Base-by-base conservation (phyloP, 2,888 invertebrate species). In the Himalopsyche anomala region DNA sequence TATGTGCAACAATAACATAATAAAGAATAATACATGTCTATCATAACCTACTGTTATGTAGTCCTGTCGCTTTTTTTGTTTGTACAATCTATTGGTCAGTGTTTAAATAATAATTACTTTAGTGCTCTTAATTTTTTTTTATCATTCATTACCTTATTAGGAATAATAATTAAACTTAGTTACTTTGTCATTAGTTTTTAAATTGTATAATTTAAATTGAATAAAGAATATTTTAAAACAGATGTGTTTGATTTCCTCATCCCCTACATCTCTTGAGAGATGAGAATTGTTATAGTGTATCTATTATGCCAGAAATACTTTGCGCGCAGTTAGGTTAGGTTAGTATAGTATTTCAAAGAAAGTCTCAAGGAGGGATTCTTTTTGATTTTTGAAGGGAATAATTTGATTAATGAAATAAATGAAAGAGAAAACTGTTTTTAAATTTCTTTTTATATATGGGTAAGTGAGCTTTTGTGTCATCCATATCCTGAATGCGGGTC, bases 131-230 rank as follows among this genome's bases (percentile, higher is more conserved):
- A 74, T 36, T 38, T 38, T 74, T 74, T 51, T 74, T 74, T 74
- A 74, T 74, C 74, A 74, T 74, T 69, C 74, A 74, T 74, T 36
- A 74, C 15, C 36, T 36, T 74, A 36, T 12, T 74, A 74, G 19
- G 74, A 36, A 74, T 74, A 74, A 36, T 74, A 38, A 36, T 36
- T 74, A 74, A 74, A 74, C 74, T 74, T 38, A 74, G 74, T 74
- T 74, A 74, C 36, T 74, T 74, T 74, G 74, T 74, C 74, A 74
- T 74, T 74, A 74, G 74, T 74, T 28, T 74, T 74, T 74, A 74
- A 74, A 74, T 74, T 74, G 74, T 74, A 74, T 74, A 74, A 74
- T 74, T 74, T 74, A 74, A 74, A 74, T 28, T 69, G 69, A 74
- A 36, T 74, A 36, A 74, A 74, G 74, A 36, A 74, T 74, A 74